Evolutionary conservation across 1,140 invertebrate species (phyloP).

Genomic region (Portunus trituberculatus): DNA sequence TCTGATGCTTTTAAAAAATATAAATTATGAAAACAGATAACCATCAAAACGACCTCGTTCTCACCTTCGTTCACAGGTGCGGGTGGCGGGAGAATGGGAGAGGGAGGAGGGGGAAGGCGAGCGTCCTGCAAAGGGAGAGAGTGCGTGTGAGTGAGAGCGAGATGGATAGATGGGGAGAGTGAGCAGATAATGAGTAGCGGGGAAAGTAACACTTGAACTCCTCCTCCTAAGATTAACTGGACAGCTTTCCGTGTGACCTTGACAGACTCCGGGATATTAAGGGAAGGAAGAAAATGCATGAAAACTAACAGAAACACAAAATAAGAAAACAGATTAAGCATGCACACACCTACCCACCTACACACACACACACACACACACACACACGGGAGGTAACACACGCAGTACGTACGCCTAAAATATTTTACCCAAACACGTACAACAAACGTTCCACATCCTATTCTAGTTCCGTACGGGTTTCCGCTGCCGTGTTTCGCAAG

Average conservation of each 20-base stretch:
- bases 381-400: too few species aligned
- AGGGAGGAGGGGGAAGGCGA: background rate
- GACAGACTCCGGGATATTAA: background rate
- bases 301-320: too few species aligned
- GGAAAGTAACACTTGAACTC: background rate
- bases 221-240: background rate
- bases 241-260: background rate
- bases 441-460: background rate
- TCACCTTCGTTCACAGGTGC: background rate
- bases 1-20: conserved; percentile 29
- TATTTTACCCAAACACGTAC: background rate
- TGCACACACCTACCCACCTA: too few species aligned
- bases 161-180: too few species aligned
- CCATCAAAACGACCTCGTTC: conserved; percentile 12
- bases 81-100: background rate
- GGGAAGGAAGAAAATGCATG: too few species aligned
- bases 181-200: background rate
- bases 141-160: too few species aligned
- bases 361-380: too few species aligned
- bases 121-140: background rate
- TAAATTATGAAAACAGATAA: conserved; percentile 36
- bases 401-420: too few species aligned
- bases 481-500: background rate
- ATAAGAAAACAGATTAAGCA: too few species aligned
- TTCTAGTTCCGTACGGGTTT: background rate